phyloP scores from a whole-genome alignment of 2,113 vertebrate species.

The Passer domesticus region DNA sequence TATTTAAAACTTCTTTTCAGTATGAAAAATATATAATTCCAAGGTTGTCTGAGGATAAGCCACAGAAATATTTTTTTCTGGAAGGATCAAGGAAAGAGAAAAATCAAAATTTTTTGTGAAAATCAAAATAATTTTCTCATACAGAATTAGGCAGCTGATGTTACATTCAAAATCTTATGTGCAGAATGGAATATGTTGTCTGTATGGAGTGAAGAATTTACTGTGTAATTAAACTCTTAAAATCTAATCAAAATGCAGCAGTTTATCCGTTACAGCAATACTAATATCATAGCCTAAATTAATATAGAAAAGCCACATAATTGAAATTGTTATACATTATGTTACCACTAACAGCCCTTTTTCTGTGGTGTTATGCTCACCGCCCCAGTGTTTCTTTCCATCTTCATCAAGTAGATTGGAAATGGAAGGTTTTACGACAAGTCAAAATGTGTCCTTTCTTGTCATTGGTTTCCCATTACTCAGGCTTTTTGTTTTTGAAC shows the following conservation, averaged over 20 bases:
- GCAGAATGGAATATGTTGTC: fast-evolving
- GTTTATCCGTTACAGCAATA: not conserved
- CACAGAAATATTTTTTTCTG: not conserved
- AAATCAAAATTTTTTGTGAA: not conserved
- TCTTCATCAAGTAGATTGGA: not conserved
- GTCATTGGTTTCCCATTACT: not conserved
- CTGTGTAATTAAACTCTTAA: not conserved
- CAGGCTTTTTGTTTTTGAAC: not conserved
- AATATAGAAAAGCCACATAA: not conserved
- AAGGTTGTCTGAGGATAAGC: not conserved
- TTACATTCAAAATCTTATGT: not conserved
- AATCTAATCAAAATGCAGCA: not conserved
- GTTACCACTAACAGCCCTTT: not conserved
- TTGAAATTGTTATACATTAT: not conserved
- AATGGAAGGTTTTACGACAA: not conserved
- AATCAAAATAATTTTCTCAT: not conserved
- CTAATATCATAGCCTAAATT: not conserved
- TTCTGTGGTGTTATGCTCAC: not conserved
- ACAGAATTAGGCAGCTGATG: not conserved
- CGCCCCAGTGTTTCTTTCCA: not conserved
- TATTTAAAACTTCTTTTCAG: not conserved
- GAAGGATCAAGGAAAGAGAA: not conserved
- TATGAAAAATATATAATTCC: not conserved
- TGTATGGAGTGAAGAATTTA: not conserved
- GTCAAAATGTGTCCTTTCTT: not conserved